These are phyloP conservation scores for Camelus dromedarius DNA, from an alignment of 2,113 vertebrate genomes.

Conservation along the genomic window DNA sequence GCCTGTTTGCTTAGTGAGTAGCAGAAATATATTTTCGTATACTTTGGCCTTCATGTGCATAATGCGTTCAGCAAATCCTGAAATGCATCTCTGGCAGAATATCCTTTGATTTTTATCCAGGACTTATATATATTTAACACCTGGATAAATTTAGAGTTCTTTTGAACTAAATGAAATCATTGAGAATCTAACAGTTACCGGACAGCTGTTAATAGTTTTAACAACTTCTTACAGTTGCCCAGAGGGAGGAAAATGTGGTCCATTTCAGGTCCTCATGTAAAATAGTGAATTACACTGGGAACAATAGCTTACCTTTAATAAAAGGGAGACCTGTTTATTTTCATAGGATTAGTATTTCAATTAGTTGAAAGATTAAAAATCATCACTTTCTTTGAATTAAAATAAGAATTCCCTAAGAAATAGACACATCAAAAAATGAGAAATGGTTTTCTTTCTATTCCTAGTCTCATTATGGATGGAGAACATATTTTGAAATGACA, in stretches of 20 bases:
- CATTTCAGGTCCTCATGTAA: conserved; percentile 40
- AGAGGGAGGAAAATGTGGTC: conserved; percentile 50
- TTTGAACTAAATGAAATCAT: conserved; percentile 73
- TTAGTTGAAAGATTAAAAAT: conserved; percentile 54
- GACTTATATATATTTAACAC: conserved; percentile 57
- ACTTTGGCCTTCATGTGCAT: neutral
- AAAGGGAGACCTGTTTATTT: conserved; percentile 30
- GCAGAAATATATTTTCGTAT: conserved; percentile 33
- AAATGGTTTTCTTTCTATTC: conserved; percentile 33
- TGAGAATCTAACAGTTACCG: conserved; percentile 44
- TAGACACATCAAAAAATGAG: neutral
- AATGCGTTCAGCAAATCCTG: conserved; percentile 39
- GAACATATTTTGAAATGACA: conserved; percentile 34
- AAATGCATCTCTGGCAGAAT: conserved; percentile 19
- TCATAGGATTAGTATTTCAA: conserved; percentile 3
- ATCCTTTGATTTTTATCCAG: conserved; percentile 67
- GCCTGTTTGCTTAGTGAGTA: conserved; percentile 19
- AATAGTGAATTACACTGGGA: conserved; percentile 39
- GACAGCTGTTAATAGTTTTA: conserved; percentile 68
- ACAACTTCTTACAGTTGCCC: conserved; percentile 56
- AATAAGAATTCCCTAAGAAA: conserved; percentile 34
- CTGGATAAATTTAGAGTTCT: conserved; percentile 67
- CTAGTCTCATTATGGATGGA: neutral
- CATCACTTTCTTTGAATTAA: conserved; percentile 20
- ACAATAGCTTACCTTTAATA: conserved; percentile 54